Evolutionary conservation across 2,797 vertebrate genomes (phyloP).

Genomic region (Morelia viridis): DNA sequence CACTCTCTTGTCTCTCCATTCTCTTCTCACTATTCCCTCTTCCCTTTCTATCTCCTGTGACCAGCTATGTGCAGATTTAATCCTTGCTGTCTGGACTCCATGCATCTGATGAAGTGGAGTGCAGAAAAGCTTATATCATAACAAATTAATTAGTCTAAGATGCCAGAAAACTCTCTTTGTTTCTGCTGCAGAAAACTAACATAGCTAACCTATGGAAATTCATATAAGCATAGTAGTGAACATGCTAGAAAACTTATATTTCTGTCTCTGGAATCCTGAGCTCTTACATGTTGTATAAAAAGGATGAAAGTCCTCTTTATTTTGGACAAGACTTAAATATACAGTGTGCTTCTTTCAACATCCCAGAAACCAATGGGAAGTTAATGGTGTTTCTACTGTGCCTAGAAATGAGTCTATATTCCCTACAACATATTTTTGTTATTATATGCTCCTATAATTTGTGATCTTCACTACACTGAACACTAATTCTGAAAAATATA

Average conservation of each 20-base stretch:
- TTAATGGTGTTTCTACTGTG: neutral
- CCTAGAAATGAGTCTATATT: neutral
- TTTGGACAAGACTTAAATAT: neutral
- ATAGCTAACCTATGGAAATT: neutral
- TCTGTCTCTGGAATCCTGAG: neutral
- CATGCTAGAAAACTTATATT: neutral
- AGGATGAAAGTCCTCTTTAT: neutral
- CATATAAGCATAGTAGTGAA: neutral
- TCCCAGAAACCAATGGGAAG: neutral
- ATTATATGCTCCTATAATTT: neutral
- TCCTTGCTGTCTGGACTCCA: neutral
- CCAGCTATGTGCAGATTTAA: neutral
- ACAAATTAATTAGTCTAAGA: neutral
- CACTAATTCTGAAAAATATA: neutral
- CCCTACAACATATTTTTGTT: neutral
- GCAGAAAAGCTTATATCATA: neutral
- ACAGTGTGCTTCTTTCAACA: neutral
- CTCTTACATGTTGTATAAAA: neutral
- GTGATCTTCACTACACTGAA: neutral
- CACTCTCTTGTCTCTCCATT: neutral
- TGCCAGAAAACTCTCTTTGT: neutral
- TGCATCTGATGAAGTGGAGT: neutral
- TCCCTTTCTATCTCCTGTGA: neutral
- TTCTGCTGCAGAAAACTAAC: neutral
- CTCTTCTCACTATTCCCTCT: neutral